Conservation (phyloP, 2,797 vertebrate genomes). For the Smutsia temminckii region DNA sequence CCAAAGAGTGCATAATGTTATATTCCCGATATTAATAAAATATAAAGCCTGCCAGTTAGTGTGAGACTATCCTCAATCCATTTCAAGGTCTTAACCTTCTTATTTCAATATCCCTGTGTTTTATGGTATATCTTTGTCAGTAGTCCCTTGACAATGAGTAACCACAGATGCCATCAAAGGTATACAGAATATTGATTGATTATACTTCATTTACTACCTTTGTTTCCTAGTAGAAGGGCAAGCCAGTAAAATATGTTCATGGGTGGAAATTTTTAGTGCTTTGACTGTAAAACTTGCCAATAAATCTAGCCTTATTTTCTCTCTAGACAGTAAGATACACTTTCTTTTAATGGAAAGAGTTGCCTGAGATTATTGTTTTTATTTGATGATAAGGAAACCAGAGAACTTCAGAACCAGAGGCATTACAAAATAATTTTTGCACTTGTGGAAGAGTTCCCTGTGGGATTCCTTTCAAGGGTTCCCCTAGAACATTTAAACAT, state of each 20-base stretch:
- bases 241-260: background rate
- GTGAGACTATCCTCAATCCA: background rate
- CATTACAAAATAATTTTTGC: background rate
- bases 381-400: background rate
- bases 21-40: background rate
- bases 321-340: background rate
- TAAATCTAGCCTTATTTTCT: background rate
- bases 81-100: background rate
- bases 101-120: background rate
- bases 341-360: background rate
- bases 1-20: background rate
- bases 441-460: background rate
- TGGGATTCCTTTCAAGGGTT: background rate
- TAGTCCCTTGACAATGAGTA: background rate
- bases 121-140: background rate
- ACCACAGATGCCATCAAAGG: background rate
- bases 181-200: background rate
- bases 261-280: background rate
- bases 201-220: background rate
- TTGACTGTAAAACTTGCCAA: background rate
- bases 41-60: background rate
- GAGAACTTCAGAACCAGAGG: background rate
- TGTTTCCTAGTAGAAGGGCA: constrained; percentile 10
- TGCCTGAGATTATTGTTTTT: constrained; percentile 7
- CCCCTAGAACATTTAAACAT: background rate